Evolutionary conservation across 2,888 invertebrate species (phyloP), one percentile per base, ranked within the genome.

Genomic region (Alentia gelatinosa): DNA sequence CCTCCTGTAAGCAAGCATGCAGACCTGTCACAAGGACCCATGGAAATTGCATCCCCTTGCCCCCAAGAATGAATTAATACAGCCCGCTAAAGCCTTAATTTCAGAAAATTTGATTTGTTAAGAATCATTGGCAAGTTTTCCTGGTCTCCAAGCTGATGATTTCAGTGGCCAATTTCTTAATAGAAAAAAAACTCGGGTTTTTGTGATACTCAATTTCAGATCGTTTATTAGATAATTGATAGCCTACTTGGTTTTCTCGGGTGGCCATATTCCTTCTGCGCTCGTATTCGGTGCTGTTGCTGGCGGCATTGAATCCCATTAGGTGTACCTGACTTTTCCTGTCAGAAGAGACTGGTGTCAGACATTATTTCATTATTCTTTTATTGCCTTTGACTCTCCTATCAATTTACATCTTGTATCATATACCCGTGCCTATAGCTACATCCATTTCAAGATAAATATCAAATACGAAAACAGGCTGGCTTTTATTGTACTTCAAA

Each of bases 181-280:
- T 4, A 0, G 15, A 79, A 79, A 79, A 79, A 12, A 3, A 63
- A n/a, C 19, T n/a, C 23, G 5, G 37, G 9, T 79, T 79, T 79
- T 79, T 79, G 35, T n/a, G 1, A n/a, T 79, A 37, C 79, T 79
- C 79, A 79, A 79, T 79, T 39, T 79, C 79, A 79, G 3, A 79
- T 79, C 79, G 39, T 39, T 39, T 39, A 79, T 35, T 39, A 79
- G 39, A 79, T 79, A 79, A 79, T 79, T 19, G 39, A 37, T 23
- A 26, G 35, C 37, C 37, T 39, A 37, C 79, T 35, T 39, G 79
- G 39, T 79, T 35, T 39, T 79, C 37, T 37, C 15, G 9, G 56
- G 56, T n/a, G 1, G 56, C 56, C 5, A 56, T 56, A 56, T 9
- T 56, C 12, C 47, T 42, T 15, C 47, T 42, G 47, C n/a, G n/a